Evolutionary conservation across 2,797 vertebrate species (phyloP).

Genomic region (Danio aesculapii): DNA sequence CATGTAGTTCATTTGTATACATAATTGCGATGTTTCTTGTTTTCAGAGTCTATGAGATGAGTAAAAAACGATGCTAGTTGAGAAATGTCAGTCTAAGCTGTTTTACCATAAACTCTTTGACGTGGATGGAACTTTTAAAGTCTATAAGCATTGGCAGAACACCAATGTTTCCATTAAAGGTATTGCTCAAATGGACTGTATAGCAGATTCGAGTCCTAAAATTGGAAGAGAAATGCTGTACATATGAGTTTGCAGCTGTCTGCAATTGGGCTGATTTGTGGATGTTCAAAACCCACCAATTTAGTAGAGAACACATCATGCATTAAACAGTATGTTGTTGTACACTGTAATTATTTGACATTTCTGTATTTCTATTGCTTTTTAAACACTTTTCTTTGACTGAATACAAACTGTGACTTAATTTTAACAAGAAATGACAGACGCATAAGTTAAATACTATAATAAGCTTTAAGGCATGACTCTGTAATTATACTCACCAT

Average conservation of each 20-base stretch:
- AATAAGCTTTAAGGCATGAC: background rate
- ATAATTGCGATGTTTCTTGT: background rate
- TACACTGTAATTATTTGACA: constrained; percentile 1
- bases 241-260: constrained; percentile 6
- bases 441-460: background rate
- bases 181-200: constrained; percentile 21
- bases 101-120: constrained; percentile 34
- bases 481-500: background rate
- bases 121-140: constrained; percentile 33
- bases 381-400: background rate
- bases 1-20: background rate
- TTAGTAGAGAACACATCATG: background rate
- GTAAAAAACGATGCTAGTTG: background rate
- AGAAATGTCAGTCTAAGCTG: constrained; percentile 15
- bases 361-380: background rate
- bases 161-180: constrained; percentile 52
- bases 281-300: background rate
- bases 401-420: background rate
- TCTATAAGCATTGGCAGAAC: constrained; percentile 46
- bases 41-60: background rate
- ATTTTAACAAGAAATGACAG: background rate
- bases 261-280: constrained; percentile 13
- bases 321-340: background rate
- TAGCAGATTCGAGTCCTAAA: constrained; percentile 24
- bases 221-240: constrained; percentile 1